phyloP scores from a whole-genome alignment of 2,797 vertebrate genomes.

The Pangasius krempfi region DNA sequence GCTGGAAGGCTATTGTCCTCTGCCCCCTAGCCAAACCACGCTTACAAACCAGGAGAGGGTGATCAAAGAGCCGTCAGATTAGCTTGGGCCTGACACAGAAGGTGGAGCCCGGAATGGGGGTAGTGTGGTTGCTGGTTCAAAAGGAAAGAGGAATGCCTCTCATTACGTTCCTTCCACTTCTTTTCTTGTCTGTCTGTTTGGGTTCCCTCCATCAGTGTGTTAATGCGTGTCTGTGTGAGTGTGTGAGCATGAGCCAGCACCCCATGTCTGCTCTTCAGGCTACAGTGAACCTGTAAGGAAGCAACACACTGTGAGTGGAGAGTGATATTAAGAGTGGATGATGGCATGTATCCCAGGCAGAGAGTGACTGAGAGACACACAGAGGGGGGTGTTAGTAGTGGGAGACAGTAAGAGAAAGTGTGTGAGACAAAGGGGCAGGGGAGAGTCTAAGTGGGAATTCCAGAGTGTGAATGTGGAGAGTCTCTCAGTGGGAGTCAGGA shows the following conservation, averaged over 20 bases:
- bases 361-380: neutral
- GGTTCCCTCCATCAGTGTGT: constrained; percentile 60
- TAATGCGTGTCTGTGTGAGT: constrained; percentile 35
- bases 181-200: constrained; percentile 58
- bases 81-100: constrained; percentile 64
- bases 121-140: constrained; percentile 68
- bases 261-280: constrained; percentile 70
- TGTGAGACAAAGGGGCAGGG: constrained; percentile 40
- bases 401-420: constrained; percentile 41
- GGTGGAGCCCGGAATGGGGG: constrained; percentile 62
- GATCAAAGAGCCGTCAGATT: constrained; percentile 80
- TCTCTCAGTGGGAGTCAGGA: constrained; percentile 62
- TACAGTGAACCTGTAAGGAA: constrained; percentile 75
- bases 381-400: neutral
- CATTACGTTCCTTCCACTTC: constrained; percentile 75
- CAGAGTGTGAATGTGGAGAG: constrained; percentile 63
- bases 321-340: constrained; percentile 74
- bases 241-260: constrained; percentile 42
- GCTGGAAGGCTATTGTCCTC: constrained; percentile 76
- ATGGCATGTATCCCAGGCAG: constrained; percentile 59
- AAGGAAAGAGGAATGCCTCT: constrained; percentile 81
- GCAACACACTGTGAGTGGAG: constrained; percentile 73
- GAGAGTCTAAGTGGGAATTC: constrained; percentile 62
- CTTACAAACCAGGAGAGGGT: constrained; percentile 73
- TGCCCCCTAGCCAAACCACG: constrained; percentile 59